Evolutionary conservation across 2,888 invertebrate genomes (phyloP).

Genomic region (Hartigia nigra): DNA sequence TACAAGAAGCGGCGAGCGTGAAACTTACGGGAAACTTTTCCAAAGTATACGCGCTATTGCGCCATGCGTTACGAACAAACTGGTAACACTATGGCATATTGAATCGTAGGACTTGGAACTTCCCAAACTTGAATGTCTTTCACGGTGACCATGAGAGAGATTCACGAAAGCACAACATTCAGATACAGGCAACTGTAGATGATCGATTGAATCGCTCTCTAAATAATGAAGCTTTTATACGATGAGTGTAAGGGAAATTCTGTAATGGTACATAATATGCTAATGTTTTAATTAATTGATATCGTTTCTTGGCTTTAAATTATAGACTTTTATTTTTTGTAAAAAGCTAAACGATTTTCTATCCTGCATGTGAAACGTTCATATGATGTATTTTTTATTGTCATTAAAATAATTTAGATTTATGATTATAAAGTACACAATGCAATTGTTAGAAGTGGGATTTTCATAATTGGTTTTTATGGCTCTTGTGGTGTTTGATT

Average conservation of each 20-base stretch:
- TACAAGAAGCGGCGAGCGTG: neutral
- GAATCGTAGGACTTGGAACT: neutral
- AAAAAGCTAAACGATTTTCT: neutral
- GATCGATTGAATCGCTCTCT: too few species aligned
- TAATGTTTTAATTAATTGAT: neutral
- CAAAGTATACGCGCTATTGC: neutral
- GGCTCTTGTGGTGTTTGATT: neutral
- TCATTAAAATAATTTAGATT: neutral
- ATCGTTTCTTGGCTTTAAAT: neutral
- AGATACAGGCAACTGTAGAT: neutral
- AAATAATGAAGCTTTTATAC: neutral
- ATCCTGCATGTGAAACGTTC: neutral
- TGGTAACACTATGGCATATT: neutral
- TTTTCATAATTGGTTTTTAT: neutral
- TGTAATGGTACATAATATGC: neutral
- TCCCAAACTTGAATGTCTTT: neutral
- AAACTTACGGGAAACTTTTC: neutral
- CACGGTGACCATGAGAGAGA: neutral
- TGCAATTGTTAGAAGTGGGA: neutral
- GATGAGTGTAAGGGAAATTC: neutral
- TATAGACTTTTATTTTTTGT: neutral
- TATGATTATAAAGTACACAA: neutral
- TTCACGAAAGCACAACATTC: neutral
- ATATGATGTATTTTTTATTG: neutral
- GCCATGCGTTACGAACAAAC: neutral